Conservation (phyloP, 2,888 invertebrate genomes). For the Ormyrus pomaceus region DNA sequence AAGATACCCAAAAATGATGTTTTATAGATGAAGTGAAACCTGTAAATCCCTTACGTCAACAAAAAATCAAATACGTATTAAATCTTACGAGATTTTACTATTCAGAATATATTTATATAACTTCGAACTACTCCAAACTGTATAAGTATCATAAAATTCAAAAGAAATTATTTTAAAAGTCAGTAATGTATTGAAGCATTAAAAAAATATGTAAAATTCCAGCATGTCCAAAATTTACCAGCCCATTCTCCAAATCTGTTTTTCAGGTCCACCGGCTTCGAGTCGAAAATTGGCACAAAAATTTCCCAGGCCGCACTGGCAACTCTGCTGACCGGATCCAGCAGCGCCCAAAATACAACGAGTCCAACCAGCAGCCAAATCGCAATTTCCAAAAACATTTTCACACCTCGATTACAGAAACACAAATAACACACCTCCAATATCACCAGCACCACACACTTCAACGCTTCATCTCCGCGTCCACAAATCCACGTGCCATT, state of each 20-base stretch:
- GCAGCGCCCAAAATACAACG: slow-evolving; percentile 64
- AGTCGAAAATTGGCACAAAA: slow-evolving; percentile 66
- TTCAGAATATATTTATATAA: not conserved
- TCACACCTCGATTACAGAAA: slow-evolving; percentile 19
- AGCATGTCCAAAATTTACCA: slow-evolving; percentile 78
- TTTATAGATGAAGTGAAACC: no score
- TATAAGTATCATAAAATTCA: not conserved
- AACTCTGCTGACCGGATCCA: slow-evolving; percentile 64
- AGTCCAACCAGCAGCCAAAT: slow-evolving; percentile 65
- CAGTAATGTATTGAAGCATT: not conserved
- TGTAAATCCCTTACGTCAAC: no score
- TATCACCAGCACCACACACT: not conserved
- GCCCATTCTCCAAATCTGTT: slow-evolving; percentile 90
- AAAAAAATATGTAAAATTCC: slow-evolving; percentile 55
- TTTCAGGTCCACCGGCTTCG: slow-evolving; percentile 66
- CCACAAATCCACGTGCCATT: slow-evolving; percentile 14
- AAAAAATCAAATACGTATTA: no score
- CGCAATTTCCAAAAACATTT: slow-evolving; percentile 65
- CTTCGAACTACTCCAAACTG: not conserved
- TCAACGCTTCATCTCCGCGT: slow-evolving; percentile 16
- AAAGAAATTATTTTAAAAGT: not conserved
- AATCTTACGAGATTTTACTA: not conserved
- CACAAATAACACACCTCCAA: not conserved
- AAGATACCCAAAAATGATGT: no score
- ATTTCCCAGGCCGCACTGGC: slow-evolving; percentile 65